phyloP scores from a whole-genome alignment of 1,140 invertebrate species.

The Pteromalus puparum region DNA sequence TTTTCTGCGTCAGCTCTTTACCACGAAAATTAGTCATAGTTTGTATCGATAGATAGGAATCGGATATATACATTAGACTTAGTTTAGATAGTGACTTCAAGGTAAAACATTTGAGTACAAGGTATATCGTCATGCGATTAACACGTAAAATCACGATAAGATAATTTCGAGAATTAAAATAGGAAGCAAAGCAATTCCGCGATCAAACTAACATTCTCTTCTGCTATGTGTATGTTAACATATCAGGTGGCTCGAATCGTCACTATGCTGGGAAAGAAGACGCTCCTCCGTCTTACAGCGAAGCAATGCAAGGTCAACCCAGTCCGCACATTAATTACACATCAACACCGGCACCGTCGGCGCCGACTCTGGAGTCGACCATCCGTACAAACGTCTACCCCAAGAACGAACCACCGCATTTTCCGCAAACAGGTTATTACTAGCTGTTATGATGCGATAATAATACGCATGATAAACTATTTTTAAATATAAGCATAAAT shows the following conservation, averaged over 20 bases:
- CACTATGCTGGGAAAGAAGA: background rate
- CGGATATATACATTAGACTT: no score
- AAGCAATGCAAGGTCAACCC: background rate
- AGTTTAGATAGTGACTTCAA: no score
- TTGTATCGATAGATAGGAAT: no score
- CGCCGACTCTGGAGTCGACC: background rate
- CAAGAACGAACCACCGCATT: background rate
- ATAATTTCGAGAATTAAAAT: no score
- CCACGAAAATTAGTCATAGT: no score
- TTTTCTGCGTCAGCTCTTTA: no score
- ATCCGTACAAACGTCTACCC: background rate
- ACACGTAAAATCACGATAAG: no score
- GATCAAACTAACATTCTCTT: no score
- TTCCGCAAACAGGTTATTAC: background rate
- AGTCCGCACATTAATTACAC: background rate
- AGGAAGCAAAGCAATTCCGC: no score
- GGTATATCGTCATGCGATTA: no score
- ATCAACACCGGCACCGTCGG: background rate
- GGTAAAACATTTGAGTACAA: no score
- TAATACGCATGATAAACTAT: background rate
- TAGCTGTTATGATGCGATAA: background rate
- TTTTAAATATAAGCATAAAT: background rate
- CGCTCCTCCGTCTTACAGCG: constrained; percentile 14
- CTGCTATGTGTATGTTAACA: background rate
- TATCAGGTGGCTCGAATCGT: background rate